Evolutionary conservation across 2,888 invertebrate species (phyloP), one percentile per base, ranked within the genome.

Genomic region (Mechanitis messenoides): DNA sequence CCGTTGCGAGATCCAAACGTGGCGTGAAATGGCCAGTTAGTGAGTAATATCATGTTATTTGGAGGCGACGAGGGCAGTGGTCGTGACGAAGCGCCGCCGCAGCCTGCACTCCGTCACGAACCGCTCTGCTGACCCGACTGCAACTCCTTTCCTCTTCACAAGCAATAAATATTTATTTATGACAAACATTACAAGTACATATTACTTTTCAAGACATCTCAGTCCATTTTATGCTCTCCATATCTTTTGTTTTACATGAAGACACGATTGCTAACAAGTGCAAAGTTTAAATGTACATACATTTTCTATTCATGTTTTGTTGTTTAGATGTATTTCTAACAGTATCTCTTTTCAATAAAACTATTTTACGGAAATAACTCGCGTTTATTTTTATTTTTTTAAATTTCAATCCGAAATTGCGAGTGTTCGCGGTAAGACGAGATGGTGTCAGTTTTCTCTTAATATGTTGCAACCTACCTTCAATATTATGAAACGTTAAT

Each of bases 11-110:
- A 68, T 70, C 71, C 69, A 74, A 83, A 79, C 78, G 77, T 79
- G 81, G 87, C 87, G 87, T 87, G 87, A 87, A 88, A 87, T 87
- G 82, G 84, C 83, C 87, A 84, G 87, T 88, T 86, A 87, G 86
- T 85, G 81, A 87, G 84, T 85, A 87, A 86, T 87, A 87, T 84
- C 84, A 82, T 85, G 87, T 88, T 85, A 84, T 87, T 85, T 83
- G 81, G 80, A 80, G 78, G 82, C 78, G 83, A 84, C 81, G 82
- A 81, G 81, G 79, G 81, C 79, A 80, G 79, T 80, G 76, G 76
- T 87, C 88, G 89, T 87, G 87, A 86, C 83, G 80, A 68, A 71
- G 72, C 76, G 66, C 64, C 67, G 71, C 65, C 71, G 68, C 76
- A 76, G 80, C 79, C 78, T 79, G 77, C 76, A 77, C 74, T 72